Evolutionary conservation across 2,113 vertebrate genomes (phyloP).

Genomic region (Bos javanicus): DNA sequence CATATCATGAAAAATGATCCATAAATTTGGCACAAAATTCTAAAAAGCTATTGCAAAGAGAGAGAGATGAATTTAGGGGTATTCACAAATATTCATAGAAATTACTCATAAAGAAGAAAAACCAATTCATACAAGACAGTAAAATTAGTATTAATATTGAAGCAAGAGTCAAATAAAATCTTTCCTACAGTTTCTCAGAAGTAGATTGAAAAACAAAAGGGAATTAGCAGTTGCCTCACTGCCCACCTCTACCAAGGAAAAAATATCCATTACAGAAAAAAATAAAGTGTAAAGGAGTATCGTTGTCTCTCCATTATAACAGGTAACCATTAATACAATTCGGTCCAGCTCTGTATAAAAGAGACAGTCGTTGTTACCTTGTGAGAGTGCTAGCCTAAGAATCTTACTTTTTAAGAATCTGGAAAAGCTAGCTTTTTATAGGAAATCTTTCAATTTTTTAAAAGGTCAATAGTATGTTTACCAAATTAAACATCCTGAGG

Average conservation of each 20-base stretch:
- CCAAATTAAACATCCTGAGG: neutral
- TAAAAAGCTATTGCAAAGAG: neutral
- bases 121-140: neutral
- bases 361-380: neutral
- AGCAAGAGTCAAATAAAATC: neutral
- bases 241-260: neutral
- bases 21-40: neutral
- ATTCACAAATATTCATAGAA: neutral
- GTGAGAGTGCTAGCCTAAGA: neutral
- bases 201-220: neutral
- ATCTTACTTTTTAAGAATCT: neutral
- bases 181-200: neutral
- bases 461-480: neutral
- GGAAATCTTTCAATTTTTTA: neutral
- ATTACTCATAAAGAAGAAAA: neutral
- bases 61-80: neutral
- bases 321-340: neutral
- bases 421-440: neutral
- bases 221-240: neutral
- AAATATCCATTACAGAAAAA: neutral
- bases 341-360: neutral
- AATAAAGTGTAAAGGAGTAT: neutral
- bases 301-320: neutral
- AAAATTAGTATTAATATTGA: neutral
- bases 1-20: neutral